These are phyloP conservation scores for Phrynocephalus versicolor DNA, from an alignment of 2,113 vertebrate species.

Conservation along the genomic window DNA sequence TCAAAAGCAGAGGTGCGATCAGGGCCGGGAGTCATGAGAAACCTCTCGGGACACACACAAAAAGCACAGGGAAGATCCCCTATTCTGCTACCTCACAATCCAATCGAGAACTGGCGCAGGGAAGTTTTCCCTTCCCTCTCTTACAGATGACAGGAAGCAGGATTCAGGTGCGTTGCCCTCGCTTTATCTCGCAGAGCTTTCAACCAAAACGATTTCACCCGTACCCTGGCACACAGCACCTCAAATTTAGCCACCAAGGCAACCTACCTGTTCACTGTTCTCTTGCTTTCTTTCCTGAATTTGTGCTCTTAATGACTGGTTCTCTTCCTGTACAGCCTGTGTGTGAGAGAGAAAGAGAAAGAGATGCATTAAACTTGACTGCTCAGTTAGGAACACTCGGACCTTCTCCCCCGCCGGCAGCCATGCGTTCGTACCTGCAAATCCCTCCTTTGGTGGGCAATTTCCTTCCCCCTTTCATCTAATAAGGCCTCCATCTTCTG, in stretches of 20 bases:
- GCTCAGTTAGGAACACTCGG: background rate
- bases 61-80: background rate
- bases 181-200: background rate
- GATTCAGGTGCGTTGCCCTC: constrained; percentile 14
- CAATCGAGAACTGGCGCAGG: background rate
- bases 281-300: constrained; percentile 75
- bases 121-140: too few relatives aligned
- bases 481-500: constrained; percentile 79
- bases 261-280: constrained; percentile 72
- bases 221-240: too few relatives aligned
- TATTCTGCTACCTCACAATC: background rate
- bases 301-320: constrained; percentile 71
- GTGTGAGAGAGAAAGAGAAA: constrained; percentile 27
- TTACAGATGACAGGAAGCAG: background rate
- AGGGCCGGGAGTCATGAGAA: background rate
- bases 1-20: background rate
- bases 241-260: background rate
- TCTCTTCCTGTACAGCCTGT: constrained; percentile 76
- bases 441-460: constrained; percentile 76
- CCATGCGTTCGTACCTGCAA: constrained; percentile 78
- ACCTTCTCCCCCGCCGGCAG: background rate
- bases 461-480: constrained; percentile 76
- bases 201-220: background rate
- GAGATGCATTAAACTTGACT: rapidly evolving
- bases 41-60: background rate